A percentile compares a stretch with the other conserved stretches of the same genome.
phyloP scores from a whole-genome alignment of 1,140 invertebrate species.

The Ostrea edulis region DNA sequence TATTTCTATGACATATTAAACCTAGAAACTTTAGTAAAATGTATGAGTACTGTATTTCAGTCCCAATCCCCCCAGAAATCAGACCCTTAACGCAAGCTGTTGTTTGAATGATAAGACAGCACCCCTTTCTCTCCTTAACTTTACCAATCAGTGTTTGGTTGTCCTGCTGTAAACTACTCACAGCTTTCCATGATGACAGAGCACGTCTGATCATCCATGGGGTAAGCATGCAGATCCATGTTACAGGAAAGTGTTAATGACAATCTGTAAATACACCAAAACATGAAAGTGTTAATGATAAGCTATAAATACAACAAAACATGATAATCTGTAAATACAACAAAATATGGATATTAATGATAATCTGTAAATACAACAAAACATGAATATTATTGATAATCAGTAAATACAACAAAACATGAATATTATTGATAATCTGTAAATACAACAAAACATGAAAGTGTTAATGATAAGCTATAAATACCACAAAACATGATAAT shows the following conservation, averaged over 20 bases:
- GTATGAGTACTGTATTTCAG: too few relatives aligned
- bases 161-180: slow-evolving; percentile 56
- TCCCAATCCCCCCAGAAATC: too few relatives aligned
- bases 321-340: slow-evolving; percentile 60
- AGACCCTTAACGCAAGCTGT: too few relatives aligned
- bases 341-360: slow-evolving; percentile 58
- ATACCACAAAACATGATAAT: slow-evolving; percentile 51
- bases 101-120: too few relatives aligned
- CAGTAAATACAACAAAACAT: too few relatives aligned
- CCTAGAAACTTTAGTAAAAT: too few relatives aligned
- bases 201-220: slow-evolving; percentile 95
- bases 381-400: too few relatives aligned
- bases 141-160: too few relatives aligned
- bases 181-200: slow-evolving; percentile 94
- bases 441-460: too few relatives aligned
- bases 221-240: slow-evolving; percentile 97
- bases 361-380: slow-evolving; percentile 55
- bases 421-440: too few relatives aligned
- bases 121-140: too few relatives aligned
- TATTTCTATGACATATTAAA: too few relatives aligned
- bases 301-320: slow-evolving; percentile 48
- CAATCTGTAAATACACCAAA: slow-evolving; percentile 55
- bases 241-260: slow-evolving; percentile 84
- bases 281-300: slow-evolving; percentile 67
- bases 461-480: slow-evolving; percentile 65